These are phyloP conservation scores for Drosophila leontia DNA, from an alignment of 1,140 invertebrate species.

Conservation along the genomic window DNA sequence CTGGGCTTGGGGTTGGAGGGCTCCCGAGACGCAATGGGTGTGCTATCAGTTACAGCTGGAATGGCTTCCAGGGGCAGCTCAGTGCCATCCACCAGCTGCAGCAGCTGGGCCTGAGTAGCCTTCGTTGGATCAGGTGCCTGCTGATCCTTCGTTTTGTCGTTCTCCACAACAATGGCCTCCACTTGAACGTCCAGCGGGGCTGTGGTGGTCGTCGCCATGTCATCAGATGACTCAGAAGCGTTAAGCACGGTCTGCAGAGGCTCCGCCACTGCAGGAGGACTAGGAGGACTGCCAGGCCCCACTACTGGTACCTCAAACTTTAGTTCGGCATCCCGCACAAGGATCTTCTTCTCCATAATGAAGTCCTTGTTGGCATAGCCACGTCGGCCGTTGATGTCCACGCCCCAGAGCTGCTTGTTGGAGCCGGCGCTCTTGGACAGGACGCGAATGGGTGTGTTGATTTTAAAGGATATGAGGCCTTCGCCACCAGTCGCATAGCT, in stretches of 20 bases:
- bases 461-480: slow-evolving; percentile 88
- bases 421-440: slow-evolving; percentile 90
- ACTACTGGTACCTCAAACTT: slow-evolving; percentile 59
- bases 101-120: slow-evolving; percentile 38
- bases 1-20: neutral
- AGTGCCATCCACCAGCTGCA: slow-evolving; percentile 74
- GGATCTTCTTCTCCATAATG: slow-evolving; percentile 65
- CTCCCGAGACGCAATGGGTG: neutral
- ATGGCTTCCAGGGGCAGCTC: slow-evolving; percentile 55
- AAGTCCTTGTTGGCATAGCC: slow-evolving; percentile 89
- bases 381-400: slow-evolving; percentile 88
- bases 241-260: slow-evolving; percentile 44
- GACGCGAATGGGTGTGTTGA: slow-evolving; percentile 88
- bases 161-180: slow-evolving; percentile 57
- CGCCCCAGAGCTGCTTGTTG: slow-evolving; percentile 89
- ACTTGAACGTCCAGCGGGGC: slow-evolving; percentile 58
- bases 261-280: neutral
- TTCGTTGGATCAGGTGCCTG: slow-evolving; percentile 41
- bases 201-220: slow-evolving; percentile 58
- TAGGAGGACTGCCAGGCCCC: slow-evolving; percentile 26
- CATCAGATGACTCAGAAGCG: slow-evolving; percentile 58
- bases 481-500: slow-evolving; percentile 87
- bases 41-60: slow-evolving; percentile 28
- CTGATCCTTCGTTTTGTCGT: slow-evolving; percentile 28
- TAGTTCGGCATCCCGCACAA: slow-evolving; percentile 47